phyloP scores from a whole-genome alignment of 2,888 invertebrate species.

The Hermodice carunculata region DNA sequence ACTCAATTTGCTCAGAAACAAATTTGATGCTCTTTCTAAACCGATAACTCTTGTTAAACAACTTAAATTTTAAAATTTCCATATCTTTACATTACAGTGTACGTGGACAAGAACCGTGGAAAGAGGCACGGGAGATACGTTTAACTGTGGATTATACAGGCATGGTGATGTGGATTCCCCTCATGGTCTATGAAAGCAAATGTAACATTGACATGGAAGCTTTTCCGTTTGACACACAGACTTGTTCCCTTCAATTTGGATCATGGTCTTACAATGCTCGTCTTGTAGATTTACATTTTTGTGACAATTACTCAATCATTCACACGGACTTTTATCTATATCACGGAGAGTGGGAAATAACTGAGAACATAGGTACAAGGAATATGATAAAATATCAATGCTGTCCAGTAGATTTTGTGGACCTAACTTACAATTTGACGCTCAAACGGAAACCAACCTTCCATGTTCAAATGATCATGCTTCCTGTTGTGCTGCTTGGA shows the following conservation, averaged over 20 bases:
- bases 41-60: no score
- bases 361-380: background rate
- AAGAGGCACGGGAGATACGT: no score
- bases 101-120: no score
- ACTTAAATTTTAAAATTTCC: no score
- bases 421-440: constrained; percentile 16
- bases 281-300: no score
- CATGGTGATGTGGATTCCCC: constrained; percentile 12
- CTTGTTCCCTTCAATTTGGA: constrained; percentile 7
- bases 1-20: no score
- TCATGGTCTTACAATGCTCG: constrained; percentile 19
- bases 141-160: no score
- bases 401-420: constrained; percentile 12
- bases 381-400: constrained; percentile 13
- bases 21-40: no score
- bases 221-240: constrained; percentile 17
- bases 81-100: no score
- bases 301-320: no score
- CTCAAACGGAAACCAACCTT: constrained; percentile 13
- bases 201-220: constrained; percentile 17
- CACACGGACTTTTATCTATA: no score
- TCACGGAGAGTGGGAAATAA: constrained; percentile 17
- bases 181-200: constrained; percentile 7
- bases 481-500: constrained; percentile 11
- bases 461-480: constrained; percentile 13